Evolutionary conservation across 2,113 vertebrate genomes (phyloP), one percentile per base, ranked within the genome.

Genomic region (Ciconia boyciana): DNA sequence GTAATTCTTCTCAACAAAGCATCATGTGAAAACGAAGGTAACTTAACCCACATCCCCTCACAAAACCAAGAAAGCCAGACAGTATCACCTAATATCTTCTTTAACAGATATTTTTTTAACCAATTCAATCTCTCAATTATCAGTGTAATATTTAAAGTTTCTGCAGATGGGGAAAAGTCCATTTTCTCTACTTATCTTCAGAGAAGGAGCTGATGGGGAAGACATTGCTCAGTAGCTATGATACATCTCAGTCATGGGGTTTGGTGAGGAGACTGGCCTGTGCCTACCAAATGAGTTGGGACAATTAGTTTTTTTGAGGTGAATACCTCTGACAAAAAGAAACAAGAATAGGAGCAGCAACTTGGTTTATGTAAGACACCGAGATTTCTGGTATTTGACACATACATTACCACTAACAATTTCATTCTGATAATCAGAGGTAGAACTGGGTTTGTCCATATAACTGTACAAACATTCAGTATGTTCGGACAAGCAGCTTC

Each of bases 401-500:
- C 46, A 65, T 7, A 39, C 51, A 43, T 21, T 61, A 39, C 41
- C 85, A 54, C 10, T n/a, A 66, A 20, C 2, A 52, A 72, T 65
- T 82, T 68, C 36, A 32, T 81, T 91, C 39, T 44, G 48, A 54
- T n/a, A 78, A 49, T 69, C n/a, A 28, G 13, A 83, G 25, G 7
- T 39, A 78, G 78, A 89, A 61, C 10, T 52, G 20, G 7, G n/a
- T 89, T 58, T 81, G 24, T 64, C 15, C 1, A 0, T 64, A 2
- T 28, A 51, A 36, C 48, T 71, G 21, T 68, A 55, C 18, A 76
- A 82, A 46, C 31, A 75, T 15, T 55, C 7, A 48, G 8, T 21
- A 39, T 0, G 0, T 65, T 55, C 0, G 0, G 39, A 81, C 32
- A 62, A 90, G 26, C 29, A 75, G 34, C 39, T 79, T 76, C 70